Evolutionary conservation across 2,113 vertebrate genomes (phyloP).

Genomic region (Xyrauchen texanus): DNA sequence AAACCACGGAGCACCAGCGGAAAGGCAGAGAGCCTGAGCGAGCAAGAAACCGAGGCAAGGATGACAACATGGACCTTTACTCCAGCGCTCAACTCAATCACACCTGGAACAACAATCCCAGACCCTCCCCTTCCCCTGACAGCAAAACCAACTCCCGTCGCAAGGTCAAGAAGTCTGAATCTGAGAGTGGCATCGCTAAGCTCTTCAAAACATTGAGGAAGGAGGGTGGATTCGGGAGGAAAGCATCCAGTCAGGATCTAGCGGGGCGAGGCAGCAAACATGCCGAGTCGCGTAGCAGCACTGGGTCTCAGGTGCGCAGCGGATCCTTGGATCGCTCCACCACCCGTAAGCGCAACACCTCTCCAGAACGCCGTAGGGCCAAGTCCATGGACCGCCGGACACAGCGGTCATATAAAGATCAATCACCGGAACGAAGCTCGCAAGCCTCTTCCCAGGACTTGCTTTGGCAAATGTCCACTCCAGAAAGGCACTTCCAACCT

Average conservation of each 20-base stretch:
- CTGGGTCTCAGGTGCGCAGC: slow-evolving; percentile 67
- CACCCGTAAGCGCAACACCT: slow-evolving; percentile 76
- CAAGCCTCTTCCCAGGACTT: neutral
- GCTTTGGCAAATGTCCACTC: slow-evolving; percentile 51
- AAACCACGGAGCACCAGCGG: slow-evolving; percentile 86
- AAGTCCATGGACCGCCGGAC: slow-evolving; percentile 78
- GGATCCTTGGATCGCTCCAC: slow-evolving; percentile 88
- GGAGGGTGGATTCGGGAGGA: slow-evolving; percentile 75
- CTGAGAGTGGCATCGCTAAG: slow-evolving; percentile 78
- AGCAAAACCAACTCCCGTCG: slow-evolving; percentile 72
- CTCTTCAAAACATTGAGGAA: slow-evolving; percentile 77
- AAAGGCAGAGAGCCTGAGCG: slow-evolving; percentile 68
- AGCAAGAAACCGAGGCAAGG: slow-evolving; percentile 77
- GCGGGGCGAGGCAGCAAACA: slow-evolving; percentile 78
- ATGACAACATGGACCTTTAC: slow-evolving; percentile 66
- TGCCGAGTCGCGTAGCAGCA: slow-evolving; percentile 76
- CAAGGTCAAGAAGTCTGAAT: slow-evolving; percentile 78
- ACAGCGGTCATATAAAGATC: slow-evolving; percentile 68
- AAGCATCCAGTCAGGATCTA: slow-evolving; percentile 72
- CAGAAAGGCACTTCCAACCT: slow-evolving; percentile 64
- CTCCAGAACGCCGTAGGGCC: slow-evolving; percentile 82
- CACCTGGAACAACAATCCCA: slow-evolving; percentile 84
- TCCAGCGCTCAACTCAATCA: slow-evolving; percentile 84
- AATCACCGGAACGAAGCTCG: slow-evolving; percentile 72
- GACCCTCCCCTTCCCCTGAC: slow-evolving; percentile 79